A percentile compares a stretch with the other conserved stretches of the same genome.
Evolutionary conservation across 2,888 invertebrate species (phyloP).

Genomic region (Lordiphosa andalusiaca): DNA sequence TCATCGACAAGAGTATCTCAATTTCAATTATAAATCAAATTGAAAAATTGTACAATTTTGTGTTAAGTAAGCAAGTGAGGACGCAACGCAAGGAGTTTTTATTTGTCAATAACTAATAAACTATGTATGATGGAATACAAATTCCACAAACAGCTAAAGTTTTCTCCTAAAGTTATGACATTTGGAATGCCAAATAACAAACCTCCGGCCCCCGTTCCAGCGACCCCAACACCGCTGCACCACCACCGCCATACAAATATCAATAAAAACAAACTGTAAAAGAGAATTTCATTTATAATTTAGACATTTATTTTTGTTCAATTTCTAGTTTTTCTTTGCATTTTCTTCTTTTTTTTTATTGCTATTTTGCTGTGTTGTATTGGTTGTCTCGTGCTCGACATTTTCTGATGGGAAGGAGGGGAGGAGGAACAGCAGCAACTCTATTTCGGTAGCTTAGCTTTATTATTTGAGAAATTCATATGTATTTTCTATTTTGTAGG

Average conservation of each 20-base stretch:
- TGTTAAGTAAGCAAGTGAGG: too few relatives aligned
- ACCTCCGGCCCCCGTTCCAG: too few relatives aligned
- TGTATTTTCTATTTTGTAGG: constrained; percentile 29
- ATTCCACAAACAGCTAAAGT: constrained; percentile 2
- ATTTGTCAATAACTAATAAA: background rate
- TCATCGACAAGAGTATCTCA: too few relatives aligned
- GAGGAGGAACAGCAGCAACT: constrained; percentile 29
- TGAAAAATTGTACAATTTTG: too few relatives aligned
- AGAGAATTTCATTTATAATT: constrained; percentile 55
- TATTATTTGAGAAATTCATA: constrained; percentile 22
- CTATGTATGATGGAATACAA: background rate
- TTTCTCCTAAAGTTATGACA: constrained; percentile 8
- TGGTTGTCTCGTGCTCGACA: constrained; percentile 37
- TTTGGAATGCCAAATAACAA: background rate
- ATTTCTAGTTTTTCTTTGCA: constrained; percentile 32
- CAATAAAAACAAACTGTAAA: constrained; percentile 25
- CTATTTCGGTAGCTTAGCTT: constrained; percentile 47
- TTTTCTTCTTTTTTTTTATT: constrained; percentile 40
- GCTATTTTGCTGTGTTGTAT: constrained; percentile 30
- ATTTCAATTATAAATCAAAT: too few relatives aligned
- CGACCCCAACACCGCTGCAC: background rate
- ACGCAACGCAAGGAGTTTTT: too few relatives aligned
- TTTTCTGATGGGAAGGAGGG: constrained; percentile 9
- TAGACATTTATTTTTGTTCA: constrained; percentile 59
- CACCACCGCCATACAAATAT: background rate